phyloP scores from a whole-genome alignment of 1,140 invertebrate genomes.

The Drosophila kurseongensis region DNA sequence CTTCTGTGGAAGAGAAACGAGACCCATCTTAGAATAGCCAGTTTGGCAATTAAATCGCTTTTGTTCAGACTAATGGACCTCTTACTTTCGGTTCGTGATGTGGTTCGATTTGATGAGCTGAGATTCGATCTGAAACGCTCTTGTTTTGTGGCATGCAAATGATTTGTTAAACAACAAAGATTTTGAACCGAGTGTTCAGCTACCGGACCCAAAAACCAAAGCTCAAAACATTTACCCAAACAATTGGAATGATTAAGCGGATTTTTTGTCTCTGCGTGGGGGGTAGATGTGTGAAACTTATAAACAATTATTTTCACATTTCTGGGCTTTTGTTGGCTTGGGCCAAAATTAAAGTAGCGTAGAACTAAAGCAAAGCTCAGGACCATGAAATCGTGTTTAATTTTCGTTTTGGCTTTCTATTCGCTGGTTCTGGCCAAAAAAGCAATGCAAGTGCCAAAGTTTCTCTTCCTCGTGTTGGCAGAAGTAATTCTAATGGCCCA shows the following conservation, averaged over 20 bases:
- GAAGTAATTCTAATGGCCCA: slow-evolving; percentile 61
- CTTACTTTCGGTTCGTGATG: slow-evolving; percentile 61
- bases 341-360: slow-evolving; percentile 74
- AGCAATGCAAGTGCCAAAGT: slow-evolving; percentile 51
- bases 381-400: slow-evolving; percentile 75
- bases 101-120: slow-evolving; percentile 47
- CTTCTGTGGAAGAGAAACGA: slow-evolving; percentile 24
- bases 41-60: slow-evolving; percentile 74
- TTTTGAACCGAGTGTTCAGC: slow-evolving; percentile 20
- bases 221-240: background rate
- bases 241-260: slow-evolving; percentile 35
- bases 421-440: slow-evolving; percentile 38
- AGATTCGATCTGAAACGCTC: slow-evolving; percentile 43
- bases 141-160: slow-evolving; percentile 58
- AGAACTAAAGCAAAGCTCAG: slow-evolving; percentile 76
- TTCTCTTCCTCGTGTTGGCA: slow-evolving; percentile 70
- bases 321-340: slow-evolving; percentile 26
- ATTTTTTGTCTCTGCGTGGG: slow-evolving; percentile 24
- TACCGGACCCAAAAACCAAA: slow-evolving; percentile 27
- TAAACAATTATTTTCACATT: slow-evolving; percentile 71
- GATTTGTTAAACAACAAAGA: slow-evolving; percentile 55
- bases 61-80: slow-evolving; percentile 76
- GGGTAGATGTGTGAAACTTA: slow-evolving; percentile 39
- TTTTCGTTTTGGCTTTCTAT: slow-evolving; percentile 72
- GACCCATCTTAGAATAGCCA: slow-evolving; percentile 54